Evolutionary conservation across 2,888 invertebrate genomes (phyloP).

Genomic region (Andrena flavipes): DNA sequence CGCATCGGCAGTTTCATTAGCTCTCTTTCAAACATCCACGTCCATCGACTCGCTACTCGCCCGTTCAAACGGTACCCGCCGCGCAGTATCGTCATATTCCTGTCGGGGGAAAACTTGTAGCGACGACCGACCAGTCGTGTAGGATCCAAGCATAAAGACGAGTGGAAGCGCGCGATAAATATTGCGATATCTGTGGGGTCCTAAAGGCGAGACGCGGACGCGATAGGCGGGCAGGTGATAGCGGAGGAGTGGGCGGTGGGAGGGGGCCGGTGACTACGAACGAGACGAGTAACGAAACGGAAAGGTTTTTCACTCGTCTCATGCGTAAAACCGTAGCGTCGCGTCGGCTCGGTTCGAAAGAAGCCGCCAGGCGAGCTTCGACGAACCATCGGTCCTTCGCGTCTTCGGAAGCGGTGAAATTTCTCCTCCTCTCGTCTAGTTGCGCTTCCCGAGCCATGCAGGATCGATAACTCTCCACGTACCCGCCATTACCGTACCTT

Average conservation of each 20-base stretch:
- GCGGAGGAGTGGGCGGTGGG: not conserved
- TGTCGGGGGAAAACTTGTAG: too few relatives aligned
- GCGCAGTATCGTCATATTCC: too few relatives aligned
- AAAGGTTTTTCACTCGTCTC: not conserved
- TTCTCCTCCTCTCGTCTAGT: slow-evolving; percentile 45
- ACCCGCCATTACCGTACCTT: slow-evolving; percentile 63
- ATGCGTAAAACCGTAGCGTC: slow-evolving; percentile 33
- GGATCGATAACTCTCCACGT: slow-evolving; percentile 67
- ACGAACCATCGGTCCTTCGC: slow-evolving; percentile 45
- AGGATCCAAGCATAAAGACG: slow-evolving; percentile 61
- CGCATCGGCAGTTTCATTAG: slow-evolving; percentile 4
- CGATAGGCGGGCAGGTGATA: not conserved
- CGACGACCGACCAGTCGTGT: slow-evolving; percentile 63
- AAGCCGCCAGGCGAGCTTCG: slow-evolving; percentile 39
- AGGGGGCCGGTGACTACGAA: not conserved
- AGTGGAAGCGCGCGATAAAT: slow-evolving; percentile 72
- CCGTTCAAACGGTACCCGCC: too few relatives aligned
- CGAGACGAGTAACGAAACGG: slow-evolving; percentile 22
- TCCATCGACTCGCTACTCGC: not conserved
- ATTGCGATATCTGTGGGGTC: slow-evolving; percentile 66
- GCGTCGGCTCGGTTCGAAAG: not conserved
- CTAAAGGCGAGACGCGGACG: slow-evolving; percentile 55
- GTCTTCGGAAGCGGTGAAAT: slow-evolving; percentile 57
- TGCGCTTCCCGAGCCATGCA: slow-evolving; percentile 42
- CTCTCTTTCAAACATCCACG: slow-evolving; percentile 5